Conservation (phyloP, 2,888 invertebrate species). For the Acrocyrtus sp. region DNA sequence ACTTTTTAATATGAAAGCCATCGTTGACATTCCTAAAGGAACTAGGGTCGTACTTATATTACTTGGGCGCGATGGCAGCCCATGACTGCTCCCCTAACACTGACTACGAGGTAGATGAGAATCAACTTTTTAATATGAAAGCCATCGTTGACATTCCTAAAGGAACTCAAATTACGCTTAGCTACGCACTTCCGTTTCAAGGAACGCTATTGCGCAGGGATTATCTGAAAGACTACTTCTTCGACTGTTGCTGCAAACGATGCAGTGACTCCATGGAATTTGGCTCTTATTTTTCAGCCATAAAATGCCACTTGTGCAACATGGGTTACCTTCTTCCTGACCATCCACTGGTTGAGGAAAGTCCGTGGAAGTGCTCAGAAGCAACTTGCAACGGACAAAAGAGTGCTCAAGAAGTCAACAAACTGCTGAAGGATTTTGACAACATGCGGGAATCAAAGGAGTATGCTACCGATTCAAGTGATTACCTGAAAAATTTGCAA, state of each 20-base stretch:
- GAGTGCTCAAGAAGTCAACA: constrained; percentile 13
- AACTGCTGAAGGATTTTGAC: constrained; percentile 28
- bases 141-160: constrained; percentile 35
- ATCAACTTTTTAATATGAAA: constrained; percentile 38
- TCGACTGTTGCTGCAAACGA: constrained; percentile 26
- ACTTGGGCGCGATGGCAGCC: constrained; percentile 39
- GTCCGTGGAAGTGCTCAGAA: constrained; percentile 41
- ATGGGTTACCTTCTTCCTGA: constrained; percentile 21
- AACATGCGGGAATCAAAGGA: constrained; percentile 19
- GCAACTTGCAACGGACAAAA: constrained; percentile 12
- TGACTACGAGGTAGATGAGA: constrained; percentile 38
- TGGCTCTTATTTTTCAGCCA: constrained; percentile 25
- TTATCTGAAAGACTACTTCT: constrained; percentile 37
- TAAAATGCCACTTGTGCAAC: constrained; percentile 15
- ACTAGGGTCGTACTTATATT: constrained; percentile 32
- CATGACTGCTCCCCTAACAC: constrained; percentile 42
- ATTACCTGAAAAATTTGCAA: constrained; percentile 24
- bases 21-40: constrained; percentile 37
- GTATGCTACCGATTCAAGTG: constrained; percentile 19
- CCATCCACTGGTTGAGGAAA: constrained; percentile 25
- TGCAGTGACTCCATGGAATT: constrained; percentile 32
- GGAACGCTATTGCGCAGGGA: constrained; percentile 30
- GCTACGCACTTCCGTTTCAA: constrained; percentile 41
- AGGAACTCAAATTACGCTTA: constrained; percentile 34
- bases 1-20: constrained; percentile 38